Base-by-base conservation (phyloP, 2,113 vertebrate species). In the Oryzias celebensis region DNA sequence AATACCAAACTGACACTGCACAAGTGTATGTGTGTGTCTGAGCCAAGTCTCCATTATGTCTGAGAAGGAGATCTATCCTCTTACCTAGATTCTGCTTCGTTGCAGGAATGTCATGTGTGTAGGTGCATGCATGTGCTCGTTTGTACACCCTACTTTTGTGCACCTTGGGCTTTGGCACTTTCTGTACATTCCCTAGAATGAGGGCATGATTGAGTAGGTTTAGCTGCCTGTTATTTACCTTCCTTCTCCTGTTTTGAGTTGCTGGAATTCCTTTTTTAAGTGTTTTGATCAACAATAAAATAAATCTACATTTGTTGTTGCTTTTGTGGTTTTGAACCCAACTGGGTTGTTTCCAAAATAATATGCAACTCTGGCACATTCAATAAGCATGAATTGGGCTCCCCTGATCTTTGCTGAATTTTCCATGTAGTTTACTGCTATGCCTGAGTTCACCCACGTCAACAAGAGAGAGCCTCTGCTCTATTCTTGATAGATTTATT, bases 1-100 rank as follows among this genome's bases (percentile, higher is more conserved):
- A 28, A 74, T 65, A 70, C 73, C 64, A 77, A 81, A 73, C 56
- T 73, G 80, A 85, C 73, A 68, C 75, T 77, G 71, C 65, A 73
- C 55, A 71, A 65, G 64, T 23, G 50, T 44, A 41, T 56, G 50
- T 36, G 31, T 24, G 41, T 20, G 48, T 71, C 13, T 13, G 0
- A 18, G 58, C 58, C 70, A 77, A 65, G 62, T 75, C 66, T 68
- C 81, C 79, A 58, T 76, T 61, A 71, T 73, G 82, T 75, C 75
- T 80, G 69, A 82, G 73, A 61, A 67, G 66, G 58, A 71, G 58
- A 65, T 58, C 52, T 74, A 58, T 81, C 59, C 28, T 47, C 79
- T 69, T 80, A 70, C 67, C 67, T 69, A 49, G 61, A 81, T 57
- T 62, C 55, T 62, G 51, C 64, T 49, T 63, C 7, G 73, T 65